Evolutionary conservation across 2,113 vertebrate species (phyloP).

Genomic region (Condylura cristata): DNA sequence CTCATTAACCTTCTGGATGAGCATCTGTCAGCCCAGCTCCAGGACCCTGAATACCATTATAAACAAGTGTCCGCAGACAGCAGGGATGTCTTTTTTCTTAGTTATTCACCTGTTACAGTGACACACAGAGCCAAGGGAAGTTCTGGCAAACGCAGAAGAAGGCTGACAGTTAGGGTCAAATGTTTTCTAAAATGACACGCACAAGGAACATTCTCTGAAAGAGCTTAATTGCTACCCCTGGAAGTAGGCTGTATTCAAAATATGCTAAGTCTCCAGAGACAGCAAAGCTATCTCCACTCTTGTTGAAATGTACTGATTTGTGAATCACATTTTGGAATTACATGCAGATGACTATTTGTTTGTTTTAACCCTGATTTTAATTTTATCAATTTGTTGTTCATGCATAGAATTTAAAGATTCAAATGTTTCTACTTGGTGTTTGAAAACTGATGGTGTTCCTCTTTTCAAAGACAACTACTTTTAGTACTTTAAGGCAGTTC

Average conservation of each 20-base stretch:
- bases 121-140: not conserved
- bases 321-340: not conserved
- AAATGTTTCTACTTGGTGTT: not conserved
- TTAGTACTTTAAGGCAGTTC: not conserved
- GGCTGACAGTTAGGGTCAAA: not conserved
- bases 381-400: not conserved
- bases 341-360: not conserved
- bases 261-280: rapidly evolving
- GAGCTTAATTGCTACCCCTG: slow-evolving; percentile 3
- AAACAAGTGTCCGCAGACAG: slow-evolving; percentile 74
- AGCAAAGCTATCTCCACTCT: not conserved
- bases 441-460: not conserved
- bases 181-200: slow-evolving; percentile 40
- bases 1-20: slow-evolving; percentile 94
- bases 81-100: not conserved
- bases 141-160: not conserved
- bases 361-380: slow-evolving; percentile 5
- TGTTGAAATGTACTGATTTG: not conserved
- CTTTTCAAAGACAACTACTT: not conserved
- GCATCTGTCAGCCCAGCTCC: slow-evolving; percentile 89
- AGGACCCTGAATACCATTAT: slow-evolving; percentile 68
- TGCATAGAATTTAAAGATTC: not conserved
- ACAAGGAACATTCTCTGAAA: not conserved
- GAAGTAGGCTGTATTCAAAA: not conserved
- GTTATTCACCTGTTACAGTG: slow-evolving; percentile 47